Percentiles rank a stretch among this genome's conserved stretches.
phyloP scores from a whole-genome alignment of 1,140 invertebrate species.

The Magallana angulata region DNA sequence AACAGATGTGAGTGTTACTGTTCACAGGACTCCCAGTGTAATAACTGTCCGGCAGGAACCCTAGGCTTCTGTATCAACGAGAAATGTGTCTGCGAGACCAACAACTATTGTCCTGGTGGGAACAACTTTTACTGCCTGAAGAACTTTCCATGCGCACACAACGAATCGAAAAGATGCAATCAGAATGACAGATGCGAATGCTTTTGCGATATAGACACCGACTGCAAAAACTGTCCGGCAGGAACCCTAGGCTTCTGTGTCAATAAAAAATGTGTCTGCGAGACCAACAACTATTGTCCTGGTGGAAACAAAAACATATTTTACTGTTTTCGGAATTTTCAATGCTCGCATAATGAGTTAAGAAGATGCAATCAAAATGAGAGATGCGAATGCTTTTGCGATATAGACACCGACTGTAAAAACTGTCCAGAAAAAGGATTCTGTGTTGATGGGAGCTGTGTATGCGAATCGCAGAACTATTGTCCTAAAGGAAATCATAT shows the following conservation, averaged over 20 bases:
- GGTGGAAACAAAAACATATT: no score
- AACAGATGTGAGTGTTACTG: conserved; percentile 2
- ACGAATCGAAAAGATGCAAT: neutral
- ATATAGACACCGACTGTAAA: neutral
- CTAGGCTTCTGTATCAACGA: neutral
- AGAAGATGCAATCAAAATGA: neutral
- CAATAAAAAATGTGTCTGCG: no score
- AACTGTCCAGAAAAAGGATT: neutral
- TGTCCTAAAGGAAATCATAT: neutral
- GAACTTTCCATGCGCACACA: neutral
- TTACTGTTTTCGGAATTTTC: no score
- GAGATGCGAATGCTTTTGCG: neutral
- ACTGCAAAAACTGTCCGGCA: neutral
- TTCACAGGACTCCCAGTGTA: neutral
- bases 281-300: no score
- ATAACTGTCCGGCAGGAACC: neutral
- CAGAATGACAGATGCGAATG: neutral
- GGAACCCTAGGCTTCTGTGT: no score
- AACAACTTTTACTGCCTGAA: neutral
- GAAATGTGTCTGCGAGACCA: neutral
- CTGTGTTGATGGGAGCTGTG: neutral
- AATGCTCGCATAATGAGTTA: no score
- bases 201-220: neutral
- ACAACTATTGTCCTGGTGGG: neutral
- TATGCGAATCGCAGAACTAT: neutral